phyloP scores from a whole-genome alignment of 2,888 invertebrate genomes.

The Lepidochrysops patricia region DNA sequence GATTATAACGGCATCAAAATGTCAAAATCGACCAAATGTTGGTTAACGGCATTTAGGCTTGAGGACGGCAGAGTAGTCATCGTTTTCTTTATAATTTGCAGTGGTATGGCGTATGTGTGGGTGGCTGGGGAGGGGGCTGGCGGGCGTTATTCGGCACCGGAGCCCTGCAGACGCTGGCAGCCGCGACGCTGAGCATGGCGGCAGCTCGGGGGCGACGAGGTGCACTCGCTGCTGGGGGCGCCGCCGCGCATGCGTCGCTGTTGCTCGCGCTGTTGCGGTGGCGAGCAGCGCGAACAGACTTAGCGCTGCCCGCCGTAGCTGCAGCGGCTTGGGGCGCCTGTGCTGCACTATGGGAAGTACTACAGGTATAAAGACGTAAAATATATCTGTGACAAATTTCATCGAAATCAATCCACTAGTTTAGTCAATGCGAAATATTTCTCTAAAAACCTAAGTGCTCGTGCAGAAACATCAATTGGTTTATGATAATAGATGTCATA shows the following conservation, averaged over 20 bases:
- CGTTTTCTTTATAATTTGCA: conserved; percentile 41
- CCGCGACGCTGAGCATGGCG: conserved; percentile 86
- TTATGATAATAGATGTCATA: too few species aligned
- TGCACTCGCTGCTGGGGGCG: conserved; percentile 85
- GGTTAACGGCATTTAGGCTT: too few species aligned
- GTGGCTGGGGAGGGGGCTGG: conserved; percentile 83
- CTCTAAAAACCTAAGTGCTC: too few species aligned
- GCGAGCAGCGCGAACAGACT: conserved; percentile 87
- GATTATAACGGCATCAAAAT: too few species aligned
- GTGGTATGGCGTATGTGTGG: conserved; percentile 89
- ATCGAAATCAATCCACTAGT: too few species aligned
- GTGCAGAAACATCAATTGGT: too few species aligned
- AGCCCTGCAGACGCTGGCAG: conserved; percentile 82
- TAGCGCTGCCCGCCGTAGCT: conserved; percentile 87
- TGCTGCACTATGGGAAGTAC: conserved; percentile 88
- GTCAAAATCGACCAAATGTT: too few species aligned
- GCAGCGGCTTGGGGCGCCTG: conserved; percentile 92
- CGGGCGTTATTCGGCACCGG: conserved; percentile 84
- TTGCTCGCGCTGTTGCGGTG: conserved; percentile 84
- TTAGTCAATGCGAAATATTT: too few species aligned
- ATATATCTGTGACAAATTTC: too few species aligned
- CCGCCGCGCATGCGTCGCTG: conserved; percentile 86
- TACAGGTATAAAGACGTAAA: conserved; percentile 53
- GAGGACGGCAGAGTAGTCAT: too few species aligned
- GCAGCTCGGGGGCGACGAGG: conserved; percentile 81